Conservation (phyloP, 1,140 invertebrate species). For the Bombus superbus region DNA sequence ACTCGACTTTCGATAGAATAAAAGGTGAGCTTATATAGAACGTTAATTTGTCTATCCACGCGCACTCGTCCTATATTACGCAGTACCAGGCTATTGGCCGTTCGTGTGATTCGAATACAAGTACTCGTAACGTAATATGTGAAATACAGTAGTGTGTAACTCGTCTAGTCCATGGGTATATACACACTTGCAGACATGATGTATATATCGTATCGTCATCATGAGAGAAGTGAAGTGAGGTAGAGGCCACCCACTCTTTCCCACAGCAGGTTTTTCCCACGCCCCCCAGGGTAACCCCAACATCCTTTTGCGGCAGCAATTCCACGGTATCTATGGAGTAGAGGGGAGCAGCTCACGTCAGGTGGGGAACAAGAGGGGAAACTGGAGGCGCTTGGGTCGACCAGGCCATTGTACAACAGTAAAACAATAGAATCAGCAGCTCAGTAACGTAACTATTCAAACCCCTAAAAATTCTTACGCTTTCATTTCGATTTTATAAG, state of each 20-base stretch:
- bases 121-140: constrained; percentile 16
- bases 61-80: constrained; percentile 55
- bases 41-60: constrained; percentile 38
- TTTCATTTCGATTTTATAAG: background rate
- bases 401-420: constrained; percentile 76
- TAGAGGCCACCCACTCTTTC: constrained; percentile 89
- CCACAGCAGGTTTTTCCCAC: constrained; percentile 91
- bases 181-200: constrained; percentile 45
- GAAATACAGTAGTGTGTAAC: background rate
- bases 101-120: constrained; percentile 34
- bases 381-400: constrained; percentile 75
- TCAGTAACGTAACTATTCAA: constrained; percentile 60
- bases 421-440: constrained; percentile 80
- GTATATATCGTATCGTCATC: constrained; percentile 71
- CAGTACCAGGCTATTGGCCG: constrained; percentile 33
- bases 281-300: constrained; percentile 89
- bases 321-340: constrained; percentile 71
- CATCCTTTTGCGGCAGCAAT: constrained; percentile 85
- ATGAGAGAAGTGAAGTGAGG: constrained; percentile 78
- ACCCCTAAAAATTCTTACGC: background rate
- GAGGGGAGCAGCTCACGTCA: constrained; percentile 55
- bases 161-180: background rate
- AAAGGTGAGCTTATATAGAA: constrained; percentile 10
- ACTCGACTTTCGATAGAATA: background rate
- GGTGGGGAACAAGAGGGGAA: constrained; percentile 67